Conservation (phyloP, 2,888 invertebrate species). For the Coleophora deauratella region DNA sequence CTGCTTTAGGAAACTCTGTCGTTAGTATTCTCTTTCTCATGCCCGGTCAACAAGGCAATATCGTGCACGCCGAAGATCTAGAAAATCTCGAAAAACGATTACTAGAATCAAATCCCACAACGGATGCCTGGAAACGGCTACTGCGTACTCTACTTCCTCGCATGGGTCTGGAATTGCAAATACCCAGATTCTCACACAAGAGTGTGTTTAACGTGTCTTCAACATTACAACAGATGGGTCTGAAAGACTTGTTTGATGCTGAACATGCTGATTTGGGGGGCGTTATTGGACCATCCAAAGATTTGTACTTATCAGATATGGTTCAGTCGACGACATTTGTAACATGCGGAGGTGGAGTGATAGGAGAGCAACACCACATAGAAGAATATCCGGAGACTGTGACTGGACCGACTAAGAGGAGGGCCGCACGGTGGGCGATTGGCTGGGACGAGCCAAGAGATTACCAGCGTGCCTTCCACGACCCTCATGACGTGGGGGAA, state of each 20-base stretch:
- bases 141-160: conserved; percentile 83
- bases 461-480: conserved; percentile 80
- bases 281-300: conserved; percentile 84
- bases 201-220: conserved; percentile 87
- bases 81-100: conserved; percentile 82
- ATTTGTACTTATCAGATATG: conserved; percentile 88
- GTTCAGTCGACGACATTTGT: conserved; percentile 88
- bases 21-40: conserved; percentile 87
- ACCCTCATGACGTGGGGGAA: conserved; percentile 72
- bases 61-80: conserved; percentile 85
- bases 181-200: conserved; percentile 88
- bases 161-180: conserved; percentile 85
- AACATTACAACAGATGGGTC: conserved; percentile 85
- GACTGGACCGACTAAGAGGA: conserved; percentile 40
- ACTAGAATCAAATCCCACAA: conserved; percentile 77
- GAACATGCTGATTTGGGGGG: conserved; percentile 87
- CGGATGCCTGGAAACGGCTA: conserved; percentile 82
- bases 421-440: conserved; percentile 61
- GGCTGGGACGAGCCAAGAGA: conserved; percentile 75
- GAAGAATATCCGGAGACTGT: conserved; percentile 87
- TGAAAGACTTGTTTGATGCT: conserved; percentile 84
- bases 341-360: conserved; percentile 84
- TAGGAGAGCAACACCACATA: conserved; percentile 83
- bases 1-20: conserved; percentile 82
- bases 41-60: conserved; percentile 89